These are phyloP conservation scores for Siniperca chuatsi DNA, from an alignment of 2,113 vertebrate genomes.

Conservation along the genomic window DNA sequence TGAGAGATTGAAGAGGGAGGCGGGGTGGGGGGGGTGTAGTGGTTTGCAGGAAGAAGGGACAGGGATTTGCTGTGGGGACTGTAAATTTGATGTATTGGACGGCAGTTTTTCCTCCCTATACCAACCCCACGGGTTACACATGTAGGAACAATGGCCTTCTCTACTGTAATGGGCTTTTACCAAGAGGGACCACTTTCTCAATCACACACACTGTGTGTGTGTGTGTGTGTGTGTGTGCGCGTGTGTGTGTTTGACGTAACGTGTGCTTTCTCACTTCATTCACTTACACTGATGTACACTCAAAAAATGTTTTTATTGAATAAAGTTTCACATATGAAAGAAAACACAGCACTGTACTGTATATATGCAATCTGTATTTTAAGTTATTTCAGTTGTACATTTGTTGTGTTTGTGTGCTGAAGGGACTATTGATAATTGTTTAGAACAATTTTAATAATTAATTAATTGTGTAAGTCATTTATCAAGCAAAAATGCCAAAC, in stretches of 20 bases:
- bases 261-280: slow-evolving; percentile 13
- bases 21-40: not conserved
- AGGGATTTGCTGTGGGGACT: slow-evolving; percentile 54
- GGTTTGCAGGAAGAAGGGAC: slow-evolving; percentile 29
- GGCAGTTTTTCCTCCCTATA: slow-evolving; percentile 54
- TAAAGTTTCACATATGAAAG: not conserved
- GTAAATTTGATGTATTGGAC: slow-evolving; percentile 74
- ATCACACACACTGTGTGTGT: not conserved
- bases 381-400: not conserved
- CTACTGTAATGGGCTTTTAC: slow-evolving; percentile 57
- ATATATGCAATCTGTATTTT: not conserved
- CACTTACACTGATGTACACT: slow-evolving; percentile 3
- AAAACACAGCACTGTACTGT: not conserved
- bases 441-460: not conserved
- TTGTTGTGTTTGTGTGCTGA: not conserved
- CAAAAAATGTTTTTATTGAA: not conserved
- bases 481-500: not conserved
- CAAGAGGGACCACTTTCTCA: slow-evolving; percentile 56
- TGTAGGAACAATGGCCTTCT: slow-evolving; percentile 59
- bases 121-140: slow-evolving; percentile 55
- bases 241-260: slow-evolving; percentile 4
- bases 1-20: slow-evolving; percentile 11
- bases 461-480: not conserved
- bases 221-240: not conserved
- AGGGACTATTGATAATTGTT: not conserved